Conservation (phyloP, 2,113 vertebrate genomes). For the Apaloderma vittatum region DNA sequence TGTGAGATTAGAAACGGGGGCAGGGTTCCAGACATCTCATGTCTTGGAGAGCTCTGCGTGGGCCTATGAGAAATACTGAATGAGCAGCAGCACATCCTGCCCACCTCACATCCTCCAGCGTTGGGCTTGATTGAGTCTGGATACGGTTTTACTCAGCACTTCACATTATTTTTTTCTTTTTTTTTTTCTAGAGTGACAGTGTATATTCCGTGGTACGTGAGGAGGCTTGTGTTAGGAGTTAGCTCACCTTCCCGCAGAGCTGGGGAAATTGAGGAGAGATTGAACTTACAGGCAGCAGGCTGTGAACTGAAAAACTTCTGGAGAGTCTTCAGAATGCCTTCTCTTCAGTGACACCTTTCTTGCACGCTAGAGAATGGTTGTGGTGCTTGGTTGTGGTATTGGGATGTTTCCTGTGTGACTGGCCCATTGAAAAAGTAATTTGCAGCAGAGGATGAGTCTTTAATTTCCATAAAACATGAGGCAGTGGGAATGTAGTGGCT, state of each 20-base stretch:
- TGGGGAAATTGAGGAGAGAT: neutral
- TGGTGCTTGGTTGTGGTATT: neutral
- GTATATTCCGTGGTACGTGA: neutral
- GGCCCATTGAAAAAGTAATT: neutral
- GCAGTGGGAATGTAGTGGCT: neutral
- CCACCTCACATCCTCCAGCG: neutral
- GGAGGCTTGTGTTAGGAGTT: neutral
- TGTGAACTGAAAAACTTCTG: neutral
- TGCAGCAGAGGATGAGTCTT: neutral
- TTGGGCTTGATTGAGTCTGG: neutral
- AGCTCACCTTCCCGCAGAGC: neutral
- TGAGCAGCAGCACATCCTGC: conserved; percentile 37
- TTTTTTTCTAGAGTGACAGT: neutral
- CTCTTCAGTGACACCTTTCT: neutral
- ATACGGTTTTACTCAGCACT: neutral
- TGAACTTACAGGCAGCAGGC: neutral
- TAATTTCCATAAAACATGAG: neutral
- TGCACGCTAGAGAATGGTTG: neutral
- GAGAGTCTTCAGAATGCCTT: neutral
- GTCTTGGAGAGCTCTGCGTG: conserved; percentile 6
- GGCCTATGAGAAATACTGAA: conserved; percentile 42
- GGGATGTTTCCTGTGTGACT: neutral
- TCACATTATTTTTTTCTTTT: neutral
- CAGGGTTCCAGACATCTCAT: conserved; percentile 19
- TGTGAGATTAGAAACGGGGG: neutral